Conservation (phyloP, 2,797 vertebrate genomes). For the Alca torda region DNA sequence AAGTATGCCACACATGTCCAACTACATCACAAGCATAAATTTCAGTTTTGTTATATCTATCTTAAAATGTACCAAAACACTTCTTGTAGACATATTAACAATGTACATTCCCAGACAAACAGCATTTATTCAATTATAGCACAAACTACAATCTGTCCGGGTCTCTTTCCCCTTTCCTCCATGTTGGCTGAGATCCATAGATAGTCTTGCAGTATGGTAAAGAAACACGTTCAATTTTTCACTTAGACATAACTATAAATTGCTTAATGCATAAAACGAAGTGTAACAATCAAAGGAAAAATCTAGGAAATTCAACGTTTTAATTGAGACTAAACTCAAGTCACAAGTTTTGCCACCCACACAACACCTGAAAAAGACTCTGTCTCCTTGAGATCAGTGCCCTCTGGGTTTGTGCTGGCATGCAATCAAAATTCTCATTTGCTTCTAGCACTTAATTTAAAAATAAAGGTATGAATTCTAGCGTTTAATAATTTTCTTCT, state of each 20-base stretch:
- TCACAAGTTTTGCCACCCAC: neutral
- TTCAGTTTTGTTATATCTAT: neutral
- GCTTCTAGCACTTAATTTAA: constrained; percentile 22
- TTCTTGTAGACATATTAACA: neutral
- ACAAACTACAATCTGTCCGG: neutral
- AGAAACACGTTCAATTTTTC: neutral
- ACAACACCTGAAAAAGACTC: neutral
- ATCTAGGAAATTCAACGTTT: neutral
- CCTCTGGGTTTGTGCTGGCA: neutral
- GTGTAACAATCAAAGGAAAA: neutral
- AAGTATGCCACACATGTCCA: neutral
- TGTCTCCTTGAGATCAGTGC: neutral
- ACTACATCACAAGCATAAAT: neutral
- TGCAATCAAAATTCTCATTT: constrained; percentile 37
- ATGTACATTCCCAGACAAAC: neutral
- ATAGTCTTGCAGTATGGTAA: neutral
- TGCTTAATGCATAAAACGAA: neutral
- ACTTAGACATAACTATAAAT: neutral
- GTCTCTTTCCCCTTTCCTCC: neutral
- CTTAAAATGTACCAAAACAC: neutral
- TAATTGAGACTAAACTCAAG: neutral
- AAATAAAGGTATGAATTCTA: constrained; percentile 45
- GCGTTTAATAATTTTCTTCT: constrained; percentile 17
- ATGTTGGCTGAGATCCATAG: rapidly evolving
- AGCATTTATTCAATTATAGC: neutral